Evolutionary conservation across 2,113 vertebrate species (phyloP), one percentile per base, ranked within the genome.

Genomic region (Microcebus tavaratra): DNA sequence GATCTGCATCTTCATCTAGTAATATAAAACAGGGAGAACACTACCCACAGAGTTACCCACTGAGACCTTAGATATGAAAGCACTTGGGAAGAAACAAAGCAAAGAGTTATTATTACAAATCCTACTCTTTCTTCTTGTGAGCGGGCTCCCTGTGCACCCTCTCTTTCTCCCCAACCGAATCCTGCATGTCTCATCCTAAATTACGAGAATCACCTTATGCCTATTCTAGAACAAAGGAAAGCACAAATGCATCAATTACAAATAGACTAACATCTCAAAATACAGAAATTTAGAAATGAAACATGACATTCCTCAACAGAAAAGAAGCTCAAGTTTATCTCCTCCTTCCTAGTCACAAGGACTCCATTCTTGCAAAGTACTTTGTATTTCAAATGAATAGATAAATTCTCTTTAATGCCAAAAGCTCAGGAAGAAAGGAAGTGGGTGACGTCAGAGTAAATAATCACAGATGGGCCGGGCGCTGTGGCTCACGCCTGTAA

Each of bases 181-280:
- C 88, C 65, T 61, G 45, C 53, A 5, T 42, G 68, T 80, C 94
- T 92, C 70, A 80, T 59, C 27, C 50, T 80, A 34, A 63, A 90
- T 67, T 42, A 80, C 1, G 79, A 73, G 8, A 59, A 57, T 86
- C 55, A 87, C 39, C 29, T 81, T 55, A 48, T 50, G 57, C 61
- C 39, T 11, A 10, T 29, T 81, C 67, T 20, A 45, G 72, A 93
- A 88, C 63, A 94, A 91, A 95, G 85, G 63, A 63, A 85, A 96
- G 53, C 72, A 84, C 25, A 72, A 67, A 88, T 57, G 85, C 61
- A 55, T 36, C 89, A 68, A 88, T 94, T 63, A 89, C 29, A 93
- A 87, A 68, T 68, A 86, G 42, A 48, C 31, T 12, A 67, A 65
- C 65, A 67, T 72, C 82, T 88, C 72, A 91, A 97, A 94, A 90